Evolutionary conservation across 2,113 vertebrate genomes (phyloP), one percentile per base, ranked within the genome.

Genomic region (Nesoenas mayeri): DNA sequence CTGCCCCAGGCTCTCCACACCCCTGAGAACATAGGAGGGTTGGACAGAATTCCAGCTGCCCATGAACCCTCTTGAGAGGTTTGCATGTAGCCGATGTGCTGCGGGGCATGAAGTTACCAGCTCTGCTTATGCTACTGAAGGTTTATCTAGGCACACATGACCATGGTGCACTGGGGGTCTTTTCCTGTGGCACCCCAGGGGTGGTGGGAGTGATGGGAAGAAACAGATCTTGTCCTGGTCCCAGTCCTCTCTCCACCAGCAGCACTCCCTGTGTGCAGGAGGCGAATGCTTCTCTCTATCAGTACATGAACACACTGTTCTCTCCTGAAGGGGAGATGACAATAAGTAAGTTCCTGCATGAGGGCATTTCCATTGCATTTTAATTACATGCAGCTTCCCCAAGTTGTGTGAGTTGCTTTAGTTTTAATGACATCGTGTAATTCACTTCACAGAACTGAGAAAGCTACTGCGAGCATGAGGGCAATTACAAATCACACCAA

Each of bases 81-180:
- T 11, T 16, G 5, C 40, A 12, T 32, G 17, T 34, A 8, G 11
- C 6, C 15, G 0, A 15, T 31, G 54, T 18, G 28, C 38, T 25
- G 12, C 2, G 4, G 10, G 36, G n/a, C 47, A 70, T 8, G 15
- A 15, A 34, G 13, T 67, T 9, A 34, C 11, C 51, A 67, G 61
- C 25, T 62, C n/a, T 70, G 7, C 13, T 62, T 38, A 5, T 15
- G 19, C 20, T 19, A 1, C 44, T 67, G 42, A 12, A 74, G 20
- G 40, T 32, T 89, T 34, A 22, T 67, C 13, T 21, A 36, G 19
- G 14, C 1, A 0, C 0, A 0, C 5, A 18, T 0, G 11, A 22
- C 9, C 2, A 1, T 0, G 0, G 20, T 29, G 26, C 8, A 10
- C 20, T 21, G 3, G 2, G 25, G 16, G 4, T 79, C 13, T 36